Base-by-base conservation (phyloP, 2,797 vertebrate genomes). In the Leptodactylus fallax region DNA sequence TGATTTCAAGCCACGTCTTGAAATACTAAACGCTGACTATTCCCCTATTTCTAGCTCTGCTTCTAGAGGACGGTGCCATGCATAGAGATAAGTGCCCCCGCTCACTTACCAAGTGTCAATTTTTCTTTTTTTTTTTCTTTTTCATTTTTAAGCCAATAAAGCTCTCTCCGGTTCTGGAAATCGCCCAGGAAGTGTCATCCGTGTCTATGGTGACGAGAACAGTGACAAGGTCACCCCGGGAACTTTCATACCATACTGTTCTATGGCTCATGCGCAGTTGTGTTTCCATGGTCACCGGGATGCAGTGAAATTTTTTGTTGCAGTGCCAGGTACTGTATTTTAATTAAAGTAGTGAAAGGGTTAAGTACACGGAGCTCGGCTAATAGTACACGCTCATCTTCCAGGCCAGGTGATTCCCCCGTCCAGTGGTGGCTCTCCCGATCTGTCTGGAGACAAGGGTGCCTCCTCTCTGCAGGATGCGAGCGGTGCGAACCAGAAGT, bases 261-360 rank as follows among this genome's bases (percentile, higher is more conserved):
- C 97, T 47, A 99, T 99, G 98, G 97, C 97, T 58, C 97, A 99
- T 0, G 98, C 98, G 0, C 98, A 99, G 92, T 97, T 99, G 83
- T 99, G 97, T 92, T 99, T 99, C 94, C 98, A 99, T 0, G 98
- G 98, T 14, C 98, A 99, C 94, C 92, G 98, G 8, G 98, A 99
- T 60, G 98, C 98, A 2, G 98, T 99, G 16, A 98, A 99, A 89
- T 99, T 99, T 95, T 99, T 99, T 91, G 96, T 97, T 0, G 97
- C 98, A 12, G 97, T 99, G 86, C 98, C 98, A 94, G 98, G 98
- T 98, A 88, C 93, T 78, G n/a, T 45, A 17, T 45, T 49, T 3
- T 19, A 11, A 0, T 4, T 87, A 23, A n/a, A 17, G 79, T 17
- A 19, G 19, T 19, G 2, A 11, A 6, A 10, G 19, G 72, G 21